Base-by-base conservation (phyloP, 2,113 vertebrate species). In the Hiodon tergisus region DNA sequence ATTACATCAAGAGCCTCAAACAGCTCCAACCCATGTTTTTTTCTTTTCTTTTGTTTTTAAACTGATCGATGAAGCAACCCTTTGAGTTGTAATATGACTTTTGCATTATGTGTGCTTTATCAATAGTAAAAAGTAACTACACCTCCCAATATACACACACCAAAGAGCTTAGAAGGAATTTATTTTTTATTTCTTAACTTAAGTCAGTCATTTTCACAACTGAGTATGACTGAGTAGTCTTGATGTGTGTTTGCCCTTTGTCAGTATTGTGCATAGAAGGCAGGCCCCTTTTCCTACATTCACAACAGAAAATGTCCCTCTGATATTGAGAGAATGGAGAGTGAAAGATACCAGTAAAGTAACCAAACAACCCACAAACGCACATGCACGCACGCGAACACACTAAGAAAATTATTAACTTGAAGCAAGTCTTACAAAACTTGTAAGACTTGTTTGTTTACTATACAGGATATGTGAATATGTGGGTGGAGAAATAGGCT, bases 101-200 rank as follows among this genome's bases (percentile, higher is more conserved):
- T 31, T 31, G 31, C 31, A 31, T 31, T 31, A 31, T 31, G 31
- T 31, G 31, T 31, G 31, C 31, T 31, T 31, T 31, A 31, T 31
- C 59, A 69, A 53, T n/a, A 4, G 67, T 71, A 17, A 89, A 88
- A 88, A 88, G 85, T 85, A 84, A 86, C 81, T 87, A 86, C 82
- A 6, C 17, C 31, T 9, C 10, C 63, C 63, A n/a, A 61, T 31
- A 31, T 31, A 31, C 31, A 1, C 31, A 31, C 31, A 31, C 31
- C 31, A 31, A 31, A 31, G 1, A 31, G 31, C 31, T 31, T 31
- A 31, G 31, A 31, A 31, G 31, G 31, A 31, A 31, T 31, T 31
- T 1, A 31, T 31, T 31, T 31, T 31, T 31, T 31, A 31, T 31
- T 31, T 31, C 2, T 31, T 31, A 31, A 31, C 31, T 31, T 31